A percentile compares a stretch with the other conserved stretches of the same genome.
phyloP scores from a whole-genome alignment of 2,113 vertebrate species.

The Capricornis sumatraensis region DNA sequence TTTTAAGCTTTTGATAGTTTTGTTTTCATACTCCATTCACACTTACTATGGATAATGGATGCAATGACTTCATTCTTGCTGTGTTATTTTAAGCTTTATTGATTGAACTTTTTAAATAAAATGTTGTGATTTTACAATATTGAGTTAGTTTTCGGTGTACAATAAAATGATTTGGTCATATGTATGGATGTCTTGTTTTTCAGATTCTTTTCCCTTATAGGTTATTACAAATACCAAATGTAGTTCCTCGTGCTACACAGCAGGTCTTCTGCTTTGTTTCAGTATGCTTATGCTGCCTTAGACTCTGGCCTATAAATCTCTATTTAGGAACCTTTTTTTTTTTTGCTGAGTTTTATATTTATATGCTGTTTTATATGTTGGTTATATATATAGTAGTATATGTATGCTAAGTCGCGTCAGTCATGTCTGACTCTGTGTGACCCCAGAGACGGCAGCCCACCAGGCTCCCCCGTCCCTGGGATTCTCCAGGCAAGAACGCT shows the following conservation, averaged over 20 bases:
- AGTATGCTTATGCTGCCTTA: not conserved
- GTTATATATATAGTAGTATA: not conserved
- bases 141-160: not conserved
- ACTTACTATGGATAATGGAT: not conserved
- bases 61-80: not conserved
- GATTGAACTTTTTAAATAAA: not conserved
- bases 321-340: not conserved
- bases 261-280: not conserved
- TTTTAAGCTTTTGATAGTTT: not conserved
- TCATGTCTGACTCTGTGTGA: no score
- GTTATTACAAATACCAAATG: not conserved
- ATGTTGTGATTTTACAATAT: not conserved
- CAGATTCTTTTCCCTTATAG: not conserved
- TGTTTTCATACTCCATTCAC: not conserved
- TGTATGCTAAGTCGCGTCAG: not conserved
- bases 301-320: not conserved
- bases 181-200: not conserved
- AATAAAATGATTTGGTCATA: not conserved
- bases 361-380: not conserved
- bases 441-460: no score
- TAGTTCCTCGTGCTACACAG: not conserved
- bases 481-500: no score
- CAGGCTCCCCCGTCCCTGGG: no score
- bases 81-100: not conserved
- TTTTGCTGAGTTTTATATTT: not conserved